phyloP scores from a whole-genome alignment of 2,797 vertebrate species.

The Cottoperca gobio region DNA sequence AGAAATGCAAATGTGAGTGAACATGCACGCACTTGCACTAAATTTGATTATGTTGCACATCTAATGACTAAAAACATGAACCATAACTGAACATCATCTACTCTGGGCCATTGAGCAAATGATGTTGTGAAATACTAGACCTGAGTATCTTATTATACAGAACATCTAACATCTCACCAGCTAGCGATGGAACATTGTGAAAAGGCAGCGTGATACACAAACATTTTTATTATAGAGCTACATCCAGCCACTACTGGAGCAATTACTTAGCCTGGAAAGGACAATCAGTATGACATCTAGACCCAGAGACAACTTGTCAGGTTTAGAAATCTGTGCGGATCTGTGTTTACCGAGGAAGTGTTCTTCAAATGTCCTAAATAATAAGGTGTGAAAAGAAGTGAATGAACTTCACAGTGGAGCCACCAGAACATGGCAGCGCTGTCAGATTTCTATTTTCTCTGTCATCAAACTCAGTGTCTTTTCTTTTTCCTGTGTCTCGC shows the following conservation, averaged over 20 bases:
- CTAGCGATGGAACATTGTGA: conserved; percentile 6
- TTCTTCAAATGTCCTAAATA: not conserved
- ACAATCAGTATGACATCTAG: not conserved
- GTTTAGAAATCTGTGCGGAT: not conserved
- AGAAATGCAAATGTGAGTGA: conserved; percentile 12
- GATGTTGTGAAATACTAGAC: conserved; percentile 24
- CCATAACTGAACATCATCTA: conserved; percentile 22
- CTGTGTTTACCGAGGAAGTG: not conserved
- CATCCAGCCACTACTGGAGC: not conserved
- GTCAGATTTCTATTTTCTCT: not conserved
- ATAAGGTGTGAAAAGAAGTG: conserved; percentile 23
- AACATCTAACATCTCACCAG: conserved; percentile 30
- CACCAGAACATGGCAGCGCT: conserved; percentile 5
- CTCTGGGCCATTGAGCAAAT: conserved; percentile 42
- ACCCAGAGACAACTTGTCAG: conserved; percentile 5
- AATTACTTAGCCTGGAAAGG: not conserved
- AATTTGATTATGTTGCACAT: conserved; percentile 15
- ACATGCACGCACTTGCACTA: not conserved
- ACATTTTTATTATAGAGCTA: not conserved
- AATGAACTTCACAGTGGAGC: conserved; percentile 6
- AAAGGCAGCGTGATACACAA: conserved; percentile 5
- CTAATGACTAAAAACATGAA: conserved; percentile 28
- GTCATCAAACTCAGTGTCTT: conserved; percentile 2
- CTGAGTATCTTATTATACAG: conserved; percentile 21
- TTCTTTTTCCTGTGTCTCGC: not conserved